These are phyloP conservation scores for Suillia variegata DNA, from an alignment of 2,888 invertebrate species.

Conservation along the genomic window DNA sequence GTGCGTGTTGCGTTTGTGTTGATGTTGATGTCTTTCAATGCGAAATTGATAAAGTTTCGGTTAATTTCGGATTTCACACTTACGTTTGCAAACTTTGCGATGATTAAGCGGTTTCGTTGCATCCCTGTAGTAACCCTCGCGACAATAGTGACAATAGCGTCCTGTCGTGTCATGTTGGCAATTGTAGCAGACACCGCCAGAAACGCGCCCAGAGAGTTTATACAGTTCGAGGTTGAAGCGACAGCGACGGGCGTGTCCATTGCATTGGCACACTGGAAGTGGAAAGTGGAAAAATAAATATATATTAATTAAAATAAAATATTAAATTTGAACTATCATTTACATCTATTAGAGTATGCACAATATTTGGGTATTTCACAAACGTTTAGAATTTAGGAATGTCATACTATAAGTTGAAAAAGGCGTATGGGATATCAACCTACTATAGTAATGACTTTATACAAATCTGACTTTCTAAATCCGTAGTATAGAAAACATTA, in stretches of 20 bases:
- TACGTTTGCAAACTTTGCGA: conserved; percentile 97
- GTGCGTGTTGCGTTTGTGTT: neutral
- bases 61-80: conserved; percentile 56
- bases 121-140: conserved; percentile 96
- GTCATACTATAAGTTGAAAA: no score
- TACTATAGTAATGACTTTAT: no score
- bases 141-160: conserved; percentile 97
- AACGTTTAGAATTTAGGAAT: no score
- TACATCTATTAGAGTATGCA: no score
- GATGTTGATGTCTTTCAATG: neutral
- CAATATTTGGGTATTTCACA: no score
- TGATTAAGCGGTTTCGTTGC: conserved; percentile 89
- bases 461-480: no score
- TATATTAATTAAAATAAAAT: neutral
- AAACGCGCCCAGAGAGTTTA: conserved; percentile 91
- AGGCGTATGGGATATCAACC: no score
- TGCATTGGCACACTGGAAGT: conserved; percentile 96
- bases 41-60: conserved; percentile 2
- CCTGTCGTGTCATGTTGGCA: conserved; percentile 98
- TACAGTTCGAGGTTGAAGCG: conserved; percentile 98
- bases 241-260: conserved; percentile 94
- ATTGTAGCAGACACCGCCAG: conserved; percentile 95
- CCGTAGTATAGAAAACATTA: no score
- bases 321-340: no score
- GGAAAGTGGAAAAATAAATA: conserved; percentile 9